Base-by-base conservation (phyloP, 2,888 invertebrate species). In the Pollenia griseotomentosa region DNA sequence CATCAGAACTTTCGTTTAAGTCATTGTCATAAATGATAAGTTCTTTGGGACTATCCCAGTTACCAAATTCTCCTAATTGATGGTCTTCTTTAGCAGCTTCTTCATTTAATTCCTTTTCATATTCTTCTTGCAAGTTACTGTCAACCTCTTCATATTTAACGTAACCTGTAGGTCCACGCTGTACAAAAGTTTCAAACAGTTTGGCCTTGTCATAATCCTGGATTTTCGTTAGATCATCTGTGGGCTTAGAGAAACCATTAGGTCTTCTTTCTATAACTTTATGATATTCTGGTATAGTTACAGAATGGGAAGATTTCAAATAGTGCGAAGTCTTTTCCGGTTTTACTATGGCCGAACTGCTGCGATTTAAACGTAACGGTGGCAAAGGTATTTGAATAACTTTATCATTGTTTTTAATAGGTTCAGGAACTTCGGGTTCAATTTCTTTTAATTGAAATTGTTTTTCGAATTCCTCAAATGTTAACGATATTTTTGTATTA, bases 121-220 rank as follows among this genome's bases (percentile, higher is more conserved):
- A 77, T 19, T 65, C 61, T 19, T 55, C 65, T 11, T 80, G 84
- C 11, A 88, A 83, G 65, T 87, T 83, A 40, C n/a, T 11, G 75
- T 92, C 92, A 3, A 91, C 90, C 57, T 88, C 89, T 42, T 92
- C 92, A 55, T 91, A 92, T 70, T 90, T 91, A 0, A 92, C 88
- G 82, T 92, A 92, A 3, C 90, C 89, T 0, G 89, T 89, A 85
- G 91, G 80, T 70, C 90, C 23, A 51, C 83, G 23, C 33, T 88
- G 81, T 46, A 83, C 70, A 82, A 88, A 77, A 61, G 68, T 71
- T 84, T 88, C 88, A 42, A 88, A 71, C 12, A 79, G 55, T 70
- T 79, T 44, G 4, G 82, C 7, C n/a, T 83, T 55, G 33, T 83
- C 88, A 10, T 84, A 87, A 0, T 70, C 74, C 48, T 83, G 80